phyloP scores from a whole-genome alignment of 2,888 invertebrate species.

The Apotomis betuletana region DNA sequence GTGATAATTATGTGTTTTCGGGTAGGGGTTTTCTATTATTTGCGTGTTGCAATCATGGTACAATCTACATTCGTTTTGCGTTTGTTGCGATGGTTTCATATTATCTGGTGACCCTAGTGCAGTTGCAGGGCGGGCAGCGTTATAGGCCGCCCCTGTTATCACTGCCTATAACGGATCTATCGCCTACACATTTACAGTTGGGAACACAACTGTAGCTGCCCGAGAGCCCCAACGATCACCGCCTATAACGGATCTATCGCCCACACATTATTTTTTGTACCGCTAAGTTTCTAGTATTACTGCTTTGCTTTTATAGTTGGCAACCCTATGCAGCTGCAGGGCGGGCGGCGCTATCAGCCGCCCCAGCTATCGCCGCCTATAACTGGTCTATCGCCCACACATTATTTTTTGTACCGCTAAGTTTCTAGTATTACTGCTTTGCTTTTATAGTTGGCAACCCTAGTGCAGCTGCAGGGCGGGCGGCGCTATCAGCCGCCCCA shows the following conservation, averaged over 20 bases:
- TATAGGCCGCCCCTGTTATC: constrained; percentile 53
- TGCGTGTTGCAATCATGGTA: no score
- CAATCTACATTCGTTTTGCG: no score
- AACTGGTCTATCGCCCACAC: constrained; percentile 46
- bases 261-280: constrained; percentile 47
- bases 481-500: constrained; percentile 50
- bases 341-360: constrained; percentile 51
- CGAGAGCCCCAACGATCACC: constrained; percentile 51
- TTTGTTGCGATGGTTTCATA: constrained; percentile 21
- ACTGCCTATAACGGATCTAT: constrained; percentile 49
- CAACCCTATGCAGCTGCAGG: constrained; percentile 44
- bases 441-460: not conserved
- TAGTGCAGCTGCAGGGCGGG: constrained; percentile 44
- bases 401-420: constrained; percentile 48
- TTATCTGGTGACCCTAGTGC: constrained; percentile 5
- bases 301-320: not conserved
- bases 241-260: constrained; percentile 49
- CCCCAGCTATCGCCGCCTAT: constrained; percentile 54
- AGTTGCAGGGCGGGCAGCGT: constrained; percentile 50
- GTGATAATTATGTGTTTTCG: no score
- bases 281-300: constrained; percentile 44
- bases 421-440: constrained; percentile 34
- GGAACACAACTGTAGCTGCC: constrained; percentile 41
- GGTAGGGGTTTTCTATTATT: no score
- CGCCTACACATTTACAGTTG: constrained; percentile 46